Conservation (phyloP, 2,113 vertebrate species). For the Nesogale talazaci region DNA sequence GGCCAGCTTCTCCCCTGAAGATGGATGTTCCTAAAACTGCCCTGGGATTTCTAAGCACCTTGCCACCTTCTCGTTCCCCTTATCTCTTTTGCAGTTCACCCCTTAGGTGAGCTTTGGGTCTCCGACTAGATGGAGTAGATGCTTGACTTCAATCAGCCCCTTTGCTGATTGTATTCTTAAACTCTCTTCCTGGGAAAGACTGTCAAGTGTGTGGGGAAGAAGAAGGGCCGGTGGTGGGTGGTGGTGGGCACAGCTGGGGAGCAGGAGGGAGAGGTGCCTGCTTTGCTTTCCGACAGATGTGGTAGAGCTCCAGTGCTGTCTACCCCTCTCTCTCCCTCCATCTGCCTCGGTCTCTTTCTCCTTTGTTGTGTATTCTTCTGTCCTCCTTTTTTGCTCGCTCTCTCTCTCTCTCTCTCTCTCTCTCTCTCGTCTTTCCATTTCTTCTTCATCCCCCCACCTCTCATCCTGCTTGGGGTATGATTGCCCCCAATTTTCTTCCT, state of each 20-base stretch:
- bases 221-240: no score
- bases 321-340: neutral
- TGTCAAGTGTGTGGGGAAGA: neutral
- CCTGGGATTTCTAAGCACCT: no score
- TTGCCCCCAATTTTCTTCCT: neutral
- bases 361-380: no score
- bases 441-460: no score
- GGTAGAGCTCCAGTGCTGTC: neutral
- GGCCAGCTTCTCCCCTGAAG: neutral
- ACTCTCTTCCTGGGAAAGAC: neutral
- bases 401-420: neutral
- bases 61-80: no score
- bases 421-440: neutral
- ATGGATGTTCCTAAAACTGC: neutral
- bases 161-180: neutral
- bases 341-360: neutral
- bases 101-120: neutral
- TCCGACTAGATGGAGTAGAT: neutral
- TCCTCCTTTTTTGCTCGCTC: neutral
- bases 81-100: neutral
- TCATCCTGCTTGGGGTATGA: neutral
- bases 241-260: rapidly evolving
- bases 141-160: neutral
- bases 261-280: neutral
- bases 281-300: neutral